A percentile compares a stretch with the other conserved stretches of the same genome.
These are phyloP conservation scores for Fulmarus glacialis DNA, from an alignment of 2,113 vertebrate genomes.

Conservation along the genomic window DNA sequence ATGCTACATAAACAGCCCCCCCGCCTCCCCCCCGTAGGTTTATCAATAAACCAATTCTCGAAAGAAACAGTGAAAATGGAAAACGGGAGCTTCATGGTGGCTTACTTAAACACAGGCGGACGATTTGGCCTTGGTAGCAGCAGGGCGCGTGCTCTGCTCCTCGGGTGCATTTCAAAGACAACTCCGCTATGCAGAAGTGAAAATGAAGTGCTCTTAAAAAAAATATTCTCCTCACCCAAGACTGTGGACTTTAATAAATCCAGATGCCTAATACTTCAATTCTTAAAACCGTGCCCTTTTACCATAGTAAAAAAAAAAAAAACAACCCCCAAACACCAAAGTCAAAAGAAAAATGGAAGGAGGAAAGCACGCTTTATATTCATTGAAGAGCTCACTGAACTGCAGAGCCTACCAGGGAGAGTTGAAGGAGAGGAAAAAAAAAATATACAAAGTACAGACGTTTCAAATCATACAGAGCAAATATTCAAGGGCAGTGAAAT, in stretches of 20 bases:
- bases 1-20: background rate
- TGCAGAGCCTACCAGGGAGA: background rate
- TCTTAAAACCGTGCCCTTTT: background rate
- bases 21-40: background rate
- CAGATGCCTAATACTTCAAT: background rate
- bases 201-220: background rate
- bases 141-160: accelerated
- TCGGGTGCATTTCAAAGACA: background rate
- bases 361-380: background rate
- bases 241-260: background rate
- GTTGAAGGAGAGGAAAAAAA: background rate
- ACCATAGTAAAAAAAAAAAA: background rate
- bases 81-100: background rate
- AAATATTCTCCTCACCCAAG: background rate
- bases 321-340: background rate
- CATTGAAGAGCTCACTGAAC: background rate
- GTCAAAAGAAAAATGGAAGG: background rate
- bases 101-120: background rate
- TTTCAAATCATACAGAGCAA: background rate
- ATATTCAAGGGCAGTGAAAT: slow-evolving; percentile 26
- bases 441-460: background rate
- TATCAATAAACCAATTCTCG: background rate
- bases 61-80: background rate
- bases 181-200: background rate
- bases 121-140: accelerated